Evolutionary conservation across 2,797 vertebrate genomes (phyloP).

Genomic region (Nothura maculosa): DNA sequence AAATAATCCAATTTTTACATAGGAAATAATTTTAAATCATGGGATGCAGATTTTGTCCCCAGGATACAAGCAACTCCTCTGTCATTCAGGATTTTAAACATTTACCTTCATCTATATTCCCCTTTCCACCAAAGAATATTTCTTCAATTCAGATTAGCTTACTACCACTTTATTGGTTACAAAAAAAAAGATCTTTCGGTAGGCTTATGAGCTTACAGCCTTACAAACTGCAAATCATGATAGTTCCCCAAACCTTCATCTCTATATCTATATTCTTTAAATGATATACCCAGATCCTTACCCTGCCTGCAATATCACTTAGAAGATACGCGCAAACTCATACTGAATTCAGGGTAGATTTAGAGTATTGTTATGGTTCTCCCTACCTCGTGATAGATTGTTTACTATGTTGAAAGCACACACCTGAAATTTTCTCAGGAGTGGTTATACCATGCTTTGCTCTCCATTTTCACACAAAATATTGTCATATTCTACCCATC

Average conservation of each 20-base stretch:
- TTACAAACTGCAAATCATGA: background rate
- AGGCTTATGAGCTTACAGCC: background rate
- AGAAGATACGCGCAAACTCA: background rate
- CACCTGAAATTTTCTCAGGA: background rate
- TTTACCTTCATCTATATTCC: background rate
- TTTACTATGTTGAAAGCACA: background rate
- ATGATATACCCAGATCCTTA: background rate
- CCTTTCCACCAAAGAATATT: background rate
- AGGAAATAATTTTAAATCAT: conserved; percentile 52
- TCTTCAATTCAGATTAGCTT: background rate
- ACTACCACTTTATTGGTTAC: background rate
- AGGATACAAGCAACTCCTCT: background rate
- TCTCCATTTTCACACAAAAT: background rate
- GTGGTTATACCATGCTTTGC: background rate
- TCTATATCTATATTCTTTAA: background rate
- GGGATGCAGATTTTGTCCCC: background rate
- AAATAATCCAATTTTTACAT: conserved; percentile 31
- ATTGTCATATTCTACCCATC: background rate
- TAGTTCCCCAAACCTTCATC: conserved; percentile 29
- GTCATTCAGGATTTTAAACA: background rate
- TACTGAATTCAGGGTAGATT: conserved; percentile 27
- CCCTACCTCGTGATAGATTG: background rate
- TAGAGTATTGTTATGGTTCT: background rate
- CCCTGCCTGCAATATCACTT: background rate
- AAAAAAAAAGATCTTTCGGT: background rate